Conservation (phyloP, 2,888 invertebrate genomes). For the Scotopteryx bipunctaria region DNA sequence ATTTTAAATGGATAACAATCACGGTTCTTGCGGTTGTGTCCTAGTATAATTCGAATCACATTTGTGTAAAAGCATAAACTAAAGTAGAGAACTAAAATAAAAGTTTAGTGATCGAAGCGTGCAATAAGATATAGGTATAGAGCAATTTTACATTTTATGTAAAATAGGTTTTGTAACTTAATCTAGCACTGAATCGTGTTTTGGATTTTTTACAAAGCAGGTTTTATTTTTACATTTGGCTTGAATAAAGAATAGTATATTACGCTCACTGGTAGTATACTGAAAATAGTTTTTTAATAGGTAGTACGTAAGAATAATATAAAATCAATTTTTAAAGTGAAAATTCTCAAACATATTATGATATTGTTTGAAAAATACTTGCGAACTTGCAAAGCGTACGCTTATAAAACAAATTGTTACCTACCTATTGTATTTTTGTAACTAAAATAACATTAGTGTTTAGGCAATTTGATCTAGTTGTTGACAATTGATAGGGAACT, state of each 20-base stretch:
- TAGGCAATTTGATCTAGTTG: not conserved
- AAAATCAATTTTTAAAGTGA: too few species aligned
- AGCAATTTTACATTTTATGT: not conserved
- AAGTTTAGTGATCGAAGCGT: not conserved
- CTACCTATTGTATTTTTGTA: not conserved
- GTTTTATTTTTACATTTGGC: too few species aligned
- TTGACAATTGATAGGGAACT: not conserved
- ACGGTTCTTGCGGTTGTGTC: slow-evolving; percentile 56
- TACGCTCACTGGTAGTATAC: too few species aligned
- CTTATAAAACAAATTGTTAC: not conserved
- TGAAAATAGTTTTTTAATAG: too few species aligned
- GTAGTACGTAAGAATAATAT: too few species aligned
- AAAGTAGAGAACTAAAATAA: slow-evolving; percentile 3
- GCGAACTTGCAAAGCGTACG: not conserved
- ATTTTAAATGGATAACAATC: slow-evolving; percentile 39
- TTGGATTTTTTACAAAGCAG: not conserved
- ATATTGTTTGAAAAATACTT: too few species aligned
- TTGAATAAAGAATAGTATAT: too few species aligned
- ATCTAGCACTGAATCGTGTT: not conserved
- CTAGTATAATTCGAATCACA: slow-evolving; percentile 26
- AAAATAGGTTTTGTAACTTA: not conserved
- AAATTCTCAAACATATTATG: too few species aligned
- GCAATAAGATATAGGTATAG: not conserved
- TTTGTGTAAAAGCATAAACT: slow-evolving; percentile 14
- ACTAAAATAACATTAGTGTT: not conserved